phyloP scores from a whole-genome alignment of 2,113 vertebrate species.

The Trematomus loennbergii region DNA sequence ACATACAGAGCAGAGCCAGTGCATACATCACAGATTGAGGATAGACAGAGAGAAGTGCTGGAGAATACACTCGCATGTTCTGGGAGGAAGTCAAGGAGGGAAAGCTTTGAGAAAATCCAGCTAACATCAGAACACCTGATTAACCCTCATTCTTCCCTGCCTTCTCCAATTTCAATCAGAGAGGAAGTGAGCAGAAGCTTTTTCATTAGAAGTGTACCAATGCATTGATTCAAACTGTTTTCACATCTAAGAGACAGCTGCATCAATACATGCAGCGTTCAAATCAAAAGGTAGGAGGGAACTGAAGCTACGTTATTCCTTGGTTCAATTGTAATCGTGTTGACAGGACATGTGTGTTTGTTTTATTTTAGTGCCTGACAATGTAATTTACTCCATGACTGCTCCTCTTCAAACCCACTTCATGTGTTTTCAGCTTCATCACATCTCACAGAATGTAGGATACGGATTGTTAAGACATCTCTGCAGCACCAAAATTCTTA shows the following conservation, averaged over 20 bases:
- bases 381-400: constrained; percentile 19
- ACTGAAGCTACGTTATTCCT: constrained; percentile 7
- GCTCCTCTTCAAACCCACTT: constrained; percentile 1
- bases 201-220: constrained; percentile 35
- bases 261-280: constrained; percentile 17
- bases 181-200: constrained; percentile 32
- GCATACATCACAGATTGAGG: constrained; percentile 58
- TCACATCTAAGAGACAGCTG: constrained; percentile 15
- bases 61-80: constrained; percentile 16
- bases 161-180: constrained; percentile 24
- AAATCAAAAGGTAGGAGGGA: constrained; percentile 19
- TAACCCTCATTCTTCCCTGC: constrained; percentile 1
- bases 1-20: constrained; percentile 13
- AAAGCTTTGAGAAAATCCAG: constrained; percentile 13
- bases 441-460: neutral
- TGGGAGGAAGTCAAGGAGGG: constrained; percentile 20
- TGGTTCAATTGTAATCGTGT: constrained; percentile 4
- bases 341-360: constrained; percentile 3
- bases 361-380: constrained; percentile 13
- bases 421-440: constrained; percentile 11
- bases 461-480: too few relatives aligned
- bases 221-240: constrained; percentile 48
- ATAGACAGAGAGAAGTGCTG: constrained; percentile 44
- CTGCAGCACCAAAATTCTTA: too few relatives aligned
- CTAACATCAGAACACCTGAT: constrained; percentile 38